Conservation (phyloP, 2,888 invertebrate species). For the Drosophila quinaria region DNA sequence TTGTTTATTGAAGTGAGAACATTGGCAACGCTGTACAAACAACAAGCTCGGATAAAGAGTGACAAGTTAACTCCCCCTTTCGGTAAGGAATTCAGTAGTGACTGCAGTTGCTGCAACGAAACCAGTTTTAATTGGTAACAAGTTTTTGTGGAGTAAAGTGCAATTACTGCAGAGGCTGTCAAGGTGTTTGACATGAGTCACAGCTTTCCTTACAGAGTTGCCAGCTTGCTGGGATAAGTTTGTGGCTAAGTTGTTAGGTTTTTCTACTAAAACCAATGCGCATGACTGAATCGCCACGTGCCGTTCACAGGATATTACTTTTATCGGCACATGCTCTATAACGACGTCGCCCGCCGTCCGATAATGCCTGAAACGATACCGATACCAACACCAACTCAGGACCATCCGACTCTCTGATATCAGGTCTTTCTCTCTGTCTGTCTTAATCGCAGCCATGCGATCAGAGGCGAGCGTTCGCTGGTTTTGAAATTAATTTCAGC, state of each 20-base stretch:
- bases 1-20: slow-evolving; percentile 68
- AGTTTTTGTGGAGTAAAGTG: slow-evolving; percentile 7
- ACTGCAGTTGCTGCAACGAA: slow-evolving; percentile 37
- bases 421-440: slow-evolving; percentile 3
- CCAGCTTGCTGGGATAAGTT: slow-evolving; percentile 20
- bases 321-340: slow-evolving; percentile 70
- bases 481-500: slow-evolving; percentile 69
- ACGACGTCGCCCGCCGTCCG: slow-evolving; percentile 58
- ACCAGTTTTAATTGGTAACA: slow-evolving; percentile 38
- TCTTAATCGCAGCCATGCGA: slow-evolving; percentile 49
- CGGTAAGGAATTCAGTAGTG: neutral
- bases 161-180: slow-evolving; percentile 22
- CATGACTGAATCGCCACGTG: slow-evolving; percentile 69
- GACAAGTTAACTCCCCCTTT: slow-evolving; percentile 17
- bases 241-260: slow-evolving; percentile 23
- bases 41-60: slow-evolving; percentile 22
- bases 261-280: slow-evolving; percentile 34
- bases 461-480: slow-evolving; percentile 33
- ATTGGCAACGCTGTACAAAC: slow-evolving; percentile 55
- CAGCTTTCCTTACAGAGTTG: slow-evolving; percentile 13
- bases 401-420: slow-evolving; percentile 28
- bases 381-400: slow-evolving; percentile 14
- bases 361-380: slow-evolving; percentile 40
- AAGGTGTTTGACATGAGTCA: slow-evolving; percentile 13
- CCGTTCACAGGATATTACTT: slow-evolving; percentile 73